These are phyloP conservation scores for Agrilus planipennis DNA, from an alignment of 1,140 invertebrate genomes.

Conservation along the genomic window DNA sequence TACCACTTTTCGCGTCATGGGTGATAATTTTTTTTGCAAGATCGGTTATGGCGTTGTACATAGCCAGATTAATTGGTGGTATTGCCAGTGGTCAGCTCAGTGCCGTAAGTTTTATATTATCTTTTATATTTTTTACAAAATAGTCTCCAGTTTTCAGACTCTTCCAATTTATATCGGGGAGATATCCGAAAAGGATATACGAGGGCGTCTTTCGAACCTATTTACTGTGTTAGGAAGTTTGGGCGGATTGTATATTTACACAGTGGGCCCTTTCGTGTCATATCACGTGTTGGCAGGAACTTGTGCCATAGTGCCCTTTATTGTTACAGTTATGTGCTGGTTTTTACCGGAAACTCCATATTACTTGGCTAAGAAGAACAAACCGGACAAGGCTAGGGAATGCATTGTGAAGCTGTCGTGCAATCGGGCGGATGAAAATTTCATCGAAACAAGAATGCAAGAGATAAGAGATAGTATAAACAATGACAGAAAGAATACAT, in stretches of 20 bases:
- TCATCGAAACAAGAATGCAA: constrained; percentile 10
- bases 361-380: no score
- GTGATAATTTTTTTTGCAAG: constrained; percentile 33
- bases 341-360: constrained; percentile 50
- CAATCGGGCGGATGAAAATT: neutral
- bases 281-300: constrained; percentile 32
- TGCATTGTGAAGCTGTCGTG: constrained; percentile 8
- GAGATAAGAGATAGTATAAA: constrained; percentile 13
- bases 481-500: constrained; percentile 10
- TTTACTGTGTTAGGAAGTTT: constrained; percentile 45
- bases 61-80: constrained; percentile 42
- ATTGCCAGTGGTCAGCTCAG: constrained; percentile 37
- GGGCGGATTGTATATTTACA: constrained; percentile 46
- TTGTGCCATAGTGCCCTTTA: constrained; percentile 35
- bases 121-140: no score
- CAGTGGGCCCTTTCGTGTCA: constrained; percentile 37
- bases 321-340: constrained; percentile 40
- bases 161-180: constrained; percentile 49
- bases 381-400: no score
- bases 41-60: constrained; percentile 31
- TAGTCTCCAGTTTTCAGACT: constrained; percentile 14
- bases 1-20: constrained; percentile 41
- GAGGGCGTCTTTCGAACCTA: constrained; percentile 44
- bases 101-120: constrained; percentile 38
- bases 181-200: constrained; percentile 44